phyloP scores from a whole-genome alignment of 2,797 vertebrate genomes.

The Anas bahamensis region DNA sequence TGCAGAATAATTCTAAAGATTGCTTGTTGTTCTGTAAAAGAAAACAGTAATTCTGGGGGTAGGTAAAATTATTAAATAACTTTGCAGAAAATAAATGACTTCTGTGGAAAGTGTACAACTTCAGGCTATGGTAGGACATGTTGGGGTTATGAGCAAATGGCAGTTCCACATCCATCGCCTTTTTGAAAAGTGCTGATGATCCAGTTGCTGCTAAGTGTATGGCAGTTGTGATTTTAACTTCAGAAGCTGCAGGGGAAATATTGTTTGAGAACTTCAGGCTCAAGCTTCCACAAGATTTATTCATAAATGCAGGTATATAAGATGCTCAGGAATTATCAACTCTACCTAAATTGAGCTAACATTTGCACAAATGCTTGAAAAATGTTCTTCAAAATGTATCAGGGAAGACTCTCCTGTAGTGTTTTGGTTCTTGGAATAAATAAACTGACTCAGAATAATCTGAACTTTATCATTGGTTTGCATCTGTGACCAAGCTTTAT shows the following conservation, averaged over 20 bases:
- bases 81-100: not conserved
- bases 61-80: not conserved
- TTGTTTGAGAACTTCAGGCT: constrained; percentile 56
- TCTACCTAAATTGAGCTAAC: constrained; percentile 30
- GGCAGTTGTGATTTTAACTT: not conserved
- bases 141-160: not conserved
- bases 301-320: constrained; percentile 59
- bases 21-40: not conserved
- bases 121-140: not conserved
- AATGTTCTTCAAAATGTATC: constrained; percentile 25
- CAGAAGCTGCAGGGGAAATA: not conserved
- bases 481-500: not conserved
- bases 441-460: not conserved
- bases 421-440: not conserved
- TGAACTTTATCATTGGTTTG: not conserved
- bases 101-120: not conserved
- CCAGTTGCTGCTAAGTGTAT: not conserved
- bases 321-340: constrained; percentile 57
- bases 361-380: constrained; percentile 70
- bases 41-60: not conserved
- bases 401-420: not conserved
- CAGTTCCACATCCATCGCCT: constrained; percentile 31
- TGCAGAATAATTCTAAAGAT: constrained; percentile 2
- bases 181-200: not conserved
- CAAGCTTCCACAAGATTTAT: constrained; percentile 67